Conservation (phyloP, 2,113 vertebrate genomes). For the Notechis scutatus region DNA sequence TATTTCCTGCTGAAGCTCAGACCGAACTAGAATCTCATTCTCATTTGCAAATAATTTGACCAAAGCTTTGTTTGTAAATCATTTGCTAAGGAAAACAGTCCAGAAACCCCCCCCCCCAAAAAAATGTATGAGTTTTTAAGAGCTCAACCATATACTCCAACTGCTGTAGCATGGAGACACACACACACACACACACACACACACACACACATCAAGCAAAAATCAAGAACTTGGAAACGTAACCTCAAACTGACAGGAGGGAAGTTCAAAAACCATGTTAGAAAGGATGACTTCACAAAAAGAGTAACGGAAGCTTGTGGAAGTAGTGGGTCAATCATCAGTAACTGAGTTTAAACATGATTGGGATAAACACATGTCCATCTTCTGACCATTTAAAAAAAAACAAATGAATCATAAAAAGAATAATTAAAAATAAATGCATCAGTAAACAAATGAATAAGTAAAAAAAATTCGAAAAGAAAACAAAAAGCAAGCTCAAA, state of each 20-base stretch:
- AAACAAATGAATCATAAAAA: no score
- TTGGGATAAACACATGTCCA: background rate
- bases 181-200: no score
- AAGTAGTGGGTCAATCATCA: background rate
- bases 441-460: background rate
- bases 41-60: background rate
- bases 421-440: background rate
- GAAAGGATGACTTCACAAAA: background rate
- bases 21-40: background rate
- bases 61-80: background rate
- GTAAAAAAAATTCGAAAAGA: background rate
- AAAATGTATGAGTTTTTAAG: background rate
- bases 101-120: background rate
- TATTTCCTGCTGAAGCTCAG: background rate
- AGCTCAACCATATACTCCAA: background rate
- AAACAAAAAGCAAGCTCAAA: background rate
- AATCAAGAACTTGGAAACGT: background rate
- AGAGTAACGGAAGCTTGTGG: background rate
- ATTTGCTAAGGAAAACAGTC: background rate
- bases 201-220: background rate
- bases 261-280: background rate
- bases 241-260: background rate
- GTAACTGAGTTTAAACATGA: background rate
- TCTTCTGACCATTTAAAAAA: background rate
- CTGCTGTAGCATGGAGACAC: background rate